Percentiles rank a stretch among this genome's conserved stretches.
phyloP scores from a whole-genome alignment of 1,140 invertebrate genomes.

The Magallana ariakensis region DNA sequence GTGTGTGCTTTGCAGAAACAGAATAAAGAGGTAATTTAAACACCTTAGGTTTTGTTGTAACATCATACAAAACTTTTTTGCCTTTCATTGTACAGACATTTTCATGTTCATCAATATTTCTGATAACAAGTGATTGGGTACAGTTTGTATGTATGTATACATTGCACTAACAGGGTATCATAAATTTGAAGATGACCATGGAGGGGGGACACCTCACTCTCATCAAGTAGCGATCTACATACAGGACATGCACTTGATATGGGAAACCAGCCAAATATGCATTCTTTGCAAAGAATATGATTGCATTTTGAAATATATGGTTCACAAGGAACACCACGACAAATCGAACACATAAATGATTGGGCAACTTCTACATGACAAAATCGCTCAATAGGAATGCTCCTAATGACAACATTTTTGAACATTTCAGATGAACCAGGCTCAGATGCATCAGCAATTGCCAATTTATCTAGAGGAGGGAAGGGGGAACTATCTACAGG shows the following conservation, averaged over 20 bases:
- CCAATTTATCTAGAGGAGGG: too few species aligned
- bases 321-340: conserved; percentile 35
- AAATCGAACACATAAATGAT: conserved; percentile 36
- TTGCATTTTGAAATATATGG: conserved; percentile 18
- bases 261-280: conserved; percentile 12
- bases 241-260: conserved; percentile 17
- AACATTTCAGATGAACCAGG: too few species aligned
- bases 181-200: neutral
- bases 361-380: neutral
- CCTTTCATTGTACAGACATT: neutral
- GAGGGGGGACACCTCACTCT: neutral
- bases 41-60: neutral
- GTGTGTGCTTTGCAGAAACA: neutral
- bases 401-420: neutral
- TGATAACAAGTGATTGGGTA: neutral
- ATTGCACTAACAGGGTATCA: conserved; percentile 20
- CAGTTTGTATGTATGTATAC: conserved; percentile 21
- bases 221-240: conserved; percentile 6
- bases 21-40: neutral
- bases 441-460: too few species aligned
- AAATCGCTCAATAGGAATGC: neutral
- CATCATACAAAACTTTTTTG: neutral
- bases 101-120: neutral
- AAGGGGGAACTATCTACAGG: too few species aligned
- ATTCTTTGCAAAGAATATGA: conserved; percentile 30